Evolutionary conservation across 35 echinoderm and acorn worm species (phyloP).

Genomic region (Apostichopus californicus): DNA sequence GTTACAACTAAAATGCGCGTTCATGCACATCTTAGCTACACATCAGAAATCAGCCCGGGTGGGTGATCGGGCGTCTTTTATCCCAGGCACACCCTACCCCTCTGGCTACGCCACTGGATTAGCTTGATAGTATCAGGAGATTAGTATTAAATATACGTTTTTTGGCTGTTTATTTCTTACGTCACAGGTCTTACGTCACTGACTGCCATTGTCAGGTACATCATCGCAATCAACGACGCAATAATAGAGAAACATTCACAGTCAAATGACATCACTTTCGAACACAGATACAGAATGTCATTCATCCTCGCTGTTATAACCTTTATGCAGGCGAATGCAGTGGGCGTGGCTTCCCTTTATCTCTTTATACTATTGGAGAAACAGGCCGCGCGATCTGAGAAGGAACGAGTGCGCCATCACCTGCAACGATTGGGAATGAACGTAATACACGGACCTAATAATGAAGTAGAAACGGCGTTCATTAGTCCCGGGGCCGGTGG

Average conservation of each 20-base stretch:
- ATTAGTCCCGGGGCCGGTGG: neutral
- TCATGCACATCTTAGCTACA: too few species aligned
- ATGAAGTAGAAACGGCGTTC: slow-evolving; percentile 22
- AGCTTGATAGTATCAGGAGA: too few species aligned
- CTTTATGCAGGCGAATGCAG: slow-evolving; percentile 64
- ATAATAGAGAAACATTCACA: slow-evolving; percentile 76
- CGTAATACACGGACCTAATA: neutral
- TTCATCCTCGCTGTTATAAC: slow-evolving; percentile 70
- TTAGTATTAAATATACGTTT: too few species aligned
- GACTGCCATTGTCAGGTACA: slow-evolving; percentile 64
- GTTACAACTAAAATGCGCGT: too few species aligned
- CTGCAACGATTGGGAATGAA: slow-evolving; percentile 50
- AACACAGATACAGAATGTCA: slow-evolving; percentile 54
- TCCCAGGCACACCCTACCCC: too few species aligned
- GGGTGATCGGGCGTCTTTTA: too few species aligned
- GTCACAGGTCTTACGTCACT: slow-evolving; percentile 69
- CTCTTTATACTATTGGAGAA: slow-evolving; percentile 77
- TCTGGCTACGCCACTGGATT: too few species aligned
- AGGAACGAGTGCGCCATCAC: slow-evolving; percentile 72
- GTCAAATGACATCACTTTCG: slow-evolving; percentile 54
- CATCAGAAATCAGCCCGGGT: too few species aligned
- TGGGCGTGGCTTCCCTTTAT: slow-evolving; percentile 70
- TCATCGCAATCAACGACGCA: slow-evolving; percentile 75
- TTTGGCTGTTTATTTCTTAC: neutral
- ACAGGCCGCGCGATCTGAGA: slow-evolving; percentile 67